These are phyloP conservation scores for Burhinus oedicnemus DNA, from an alignment of 2,113 vertebrate species.

Conservation along the genomic window DNA sequence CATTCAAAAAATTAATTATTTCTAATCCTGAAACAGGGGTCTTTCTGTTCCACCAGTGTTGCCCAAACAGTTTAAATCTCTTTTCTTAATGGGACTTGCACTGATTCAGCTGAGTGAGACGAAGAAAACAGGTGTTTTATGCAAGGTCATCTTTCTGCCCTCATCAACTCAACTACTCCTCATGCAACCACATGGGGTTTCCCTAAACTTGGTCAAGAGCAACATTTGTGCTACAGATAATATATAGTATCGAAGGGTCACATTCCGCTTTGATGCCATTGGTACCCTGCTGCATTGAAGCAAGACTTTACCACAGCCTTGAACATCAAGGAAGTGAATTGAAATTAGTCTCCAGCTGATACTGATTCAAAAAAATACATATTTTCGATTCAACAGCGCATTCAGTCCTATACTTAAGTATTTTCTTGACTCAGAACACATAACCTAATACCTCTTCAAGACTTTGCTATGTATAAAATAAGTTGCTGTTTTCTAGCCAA, in stretches of 20 bases:
- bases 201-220: neutral
- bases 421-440: neutral
- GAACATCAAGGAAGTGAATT: neutral
- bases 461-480: neutral
- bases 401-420: neutral
- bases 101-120: neutral
- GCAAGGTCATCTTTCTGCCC: neutral
- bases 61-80: neutral
- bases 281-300: neutral
- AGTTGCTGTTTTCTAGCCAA: neutral
- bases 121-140: neutral
- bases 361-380: neutral
- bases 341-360: neutral
- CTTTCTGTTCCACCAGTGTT: neutral
- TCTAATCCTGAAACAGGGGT: neutral
- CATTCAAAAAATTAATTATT: neutral
- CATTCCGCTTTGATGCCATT: neutral
- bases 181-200: neutral
- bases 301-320: neutral
- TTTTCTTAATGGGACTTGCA: neutral
- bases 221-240: neutral
- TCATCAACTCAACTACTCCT: neutral
- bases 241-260: neutral
- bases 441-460: neutral
- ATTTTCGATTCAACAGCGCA: neutral